Conservation (phyloP, 2,113 vertebrate species). For the Orientallactaga bullata region DNA sequence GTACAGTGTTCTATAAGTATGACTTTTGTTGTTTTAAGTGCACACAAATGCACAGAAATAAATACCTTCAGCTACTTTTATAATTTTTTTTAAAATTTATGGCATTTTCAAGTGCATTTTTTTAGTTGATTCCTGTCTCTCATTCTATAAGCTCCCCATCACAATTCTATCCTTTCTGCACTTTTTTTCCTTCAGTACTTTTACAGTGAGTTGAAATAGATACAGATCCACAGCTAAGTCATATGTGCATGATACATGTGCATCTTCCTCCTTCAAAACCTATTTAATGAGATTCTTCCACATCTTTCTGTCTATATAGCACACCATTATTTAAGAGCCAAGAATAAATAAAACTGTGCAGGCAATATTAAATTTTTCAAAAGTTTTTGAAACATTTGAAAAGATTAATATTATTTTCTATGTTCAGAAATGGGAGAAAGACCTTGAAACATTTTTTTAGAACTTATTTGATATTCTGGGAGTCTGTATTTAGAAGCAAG, state of each 20-base stretch:
- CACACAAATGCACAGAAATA: background rate
- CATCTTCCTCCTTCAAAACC: background rate
- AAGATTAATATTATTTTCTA: background rate
- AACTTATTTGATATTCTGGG: constrained; percentile 56
- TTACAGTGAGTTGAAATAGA: background rate
- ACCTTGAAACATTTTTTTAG: constrained; percentile 64
- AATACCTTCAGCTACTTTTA: background rate
- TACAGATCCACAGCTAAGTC: background rate
- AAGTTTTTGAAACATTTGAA: constrained; percentile 34
- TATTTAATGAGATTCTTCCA: background rate
- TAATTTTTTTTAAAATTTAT: too few species aligned
- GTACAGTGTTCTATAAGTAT: background rate
- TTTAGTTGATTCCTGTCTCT: too few species aligned
- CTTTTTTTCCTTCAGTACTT: too few species aligned
- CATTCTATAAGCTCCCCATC: too few species aligned
- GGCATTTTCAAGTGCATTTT: too few species aligned
- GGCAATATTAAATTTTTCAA: background rate
- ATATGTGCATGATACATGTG: background rate
- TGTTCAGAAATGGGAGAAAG: constrained; percentile 37
- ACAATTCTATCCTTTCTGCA: too few species aligned
- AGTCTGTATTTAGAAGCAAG: constrained; percentile 70
- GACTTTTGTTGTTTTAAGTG: background rate
- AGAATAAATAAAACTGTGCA: background rate
- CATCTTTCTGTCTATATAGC: background rate
- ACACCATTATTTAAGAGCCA: background rate